Percentiles rank a stretch among this genome's conserved stretches.
Evolutionary conservation across 1,140 invertebrate genomes (phyloP).

Genomic region (Anastatus disparis): DNA sequence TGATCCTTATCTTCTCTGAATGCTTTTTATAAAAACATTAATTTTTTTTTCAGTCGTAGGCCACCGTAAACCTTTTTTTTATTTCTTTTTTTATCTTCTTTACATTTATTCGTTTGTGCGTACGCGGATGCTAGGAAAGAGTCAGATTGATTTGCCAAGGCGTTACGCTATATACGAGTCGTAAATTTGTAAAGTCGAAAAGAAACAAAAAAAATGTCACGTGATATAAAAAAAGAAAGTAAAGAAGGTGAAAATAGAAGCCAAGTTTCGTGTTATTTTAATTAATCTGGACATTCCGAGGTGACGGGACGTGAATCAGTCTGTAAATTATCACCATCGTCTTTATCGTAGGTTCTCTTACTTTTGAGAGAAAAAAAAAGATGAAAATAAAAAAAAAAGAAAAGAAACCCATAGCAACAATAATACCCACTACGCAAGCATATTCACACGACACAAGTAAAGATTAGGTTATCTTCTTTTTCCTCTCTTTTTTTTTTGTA

Average conservation of each 20-base stretch:
- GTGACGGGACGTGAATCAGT: slow-evolving; percentile 53
- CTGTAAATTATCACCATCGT: slow-evolving; percentile 34
- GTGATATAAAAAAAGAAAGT: no score
- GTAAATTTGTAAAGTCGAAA: slow-evolving; percentile 4
- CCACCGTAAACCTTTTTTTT: slow-evolving; percentile 1
- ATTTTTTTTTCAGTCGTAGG: slow-evolving; percentile 16
- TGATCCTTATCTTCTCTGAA: slow-evolving; percentile 15
- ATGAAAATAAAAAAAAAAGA: background rate
- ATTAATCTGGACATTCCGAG: slow-evolving; percentile 60
- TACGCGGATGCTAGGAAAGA: background rate
- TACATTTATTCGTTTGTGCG: no score
- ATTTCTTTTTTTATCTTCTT: no score
- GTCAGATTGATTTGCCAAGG: slow-evolving; percentile 5
- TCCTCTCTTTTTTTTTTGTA: background rate
- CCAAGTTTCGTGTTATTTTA: slow-evolving; percentile 45
- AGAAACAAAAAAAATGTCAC: background rate
- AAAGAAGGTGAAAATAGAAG: slow-evolving; percentile 41
- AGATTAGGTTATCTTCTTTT: slow-evolving; percentile 34
- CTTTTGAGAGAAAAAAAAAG: background rate
- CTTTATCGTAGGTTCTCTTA: no score
- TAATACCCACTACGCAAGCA: slow-evolving; percentile 4
- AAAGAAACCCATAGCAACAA: slow-evolving; percentile 25
- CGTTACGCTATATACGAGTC: background rate
- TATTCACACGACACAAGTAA: slow-evolving; percentile 18
- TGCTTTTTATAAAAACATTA: slow-evolving; percentile 9